phyloP scores from a whole-genome alignment of 2,888 invertebrate genomes.

The Dolichomitus sp. region DNA sequence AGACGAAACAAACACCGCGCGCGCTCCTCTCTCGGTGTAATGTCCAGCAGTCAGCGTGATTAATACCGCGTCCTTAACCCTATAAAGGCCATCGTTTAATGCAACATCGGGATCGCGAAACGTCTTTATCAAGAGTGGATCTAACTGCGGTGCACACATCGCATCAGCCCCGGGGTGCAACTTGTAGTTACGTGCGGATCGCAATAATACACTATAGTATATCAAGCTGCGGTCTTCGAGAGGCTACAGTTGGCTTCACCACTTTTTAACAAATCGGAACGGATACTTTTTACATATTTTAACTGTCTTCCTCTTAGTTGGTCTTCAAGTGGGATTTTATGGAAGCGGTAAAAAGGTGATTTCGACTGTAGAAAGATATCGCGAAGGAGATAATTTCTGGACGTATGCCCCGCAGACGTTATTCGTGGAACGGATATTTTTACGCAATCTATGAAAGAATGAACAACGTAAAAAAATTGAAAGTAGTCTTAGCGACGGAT shows the following conservation, averaged over 20 bases:
- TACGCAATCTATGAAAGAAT: too few relatives aligned
- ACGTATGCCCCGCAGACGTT: too few relatives aligned
- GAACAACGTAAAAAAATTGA: not conserved
- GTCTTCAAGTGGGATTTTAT: not conserved
- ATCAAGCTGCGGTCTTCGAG: not conserved
- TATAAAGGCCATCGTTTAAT: slow-evolving; percentile 72
- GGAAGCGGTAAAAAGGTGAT: too few relatives aligned
- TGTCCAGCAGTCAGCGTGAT: slow-evolving; percentile 66
- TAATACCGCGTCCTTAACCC: slow-evolving; percentile 65
- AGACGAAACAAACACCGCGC: slow-evolving; percentile 45
- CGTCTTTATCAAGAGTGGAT: slow-evolving; percentile 70
- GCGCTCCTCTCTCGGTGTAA: slow-evolving; percentile 31
- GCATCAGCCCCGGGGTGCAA: slow-evolving; percentile 40
- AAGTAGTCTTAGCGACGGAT: not conserved
- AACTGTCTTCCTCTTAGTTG: not conserved
- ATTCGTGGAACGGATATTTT: not conserved
- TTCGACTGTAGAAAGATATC: too few relatives aligned
- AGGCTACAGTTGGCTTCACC: not conserved
- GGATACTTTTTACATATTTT: not conserved
- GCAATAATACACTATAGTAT: slow-evolving; percentile 33
- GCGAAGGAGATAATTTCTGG: too few relatives aligned
- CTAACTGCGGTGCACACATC: slow-evolving; percentile 46
- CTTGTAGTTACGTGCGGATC: slow-evolving; percentile 35
- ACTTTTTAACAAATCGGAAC: not conserved
- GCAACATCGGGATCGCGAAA: slow-evolving; percentile 67